A percentile compares a stretch with the other conserved stretches of the same genome.
These are phyloP conservation scores for Morone chrysops DNA, from an alignment of 2,113 vertebrate genomes.

Conservation along the genomic window DNA sequence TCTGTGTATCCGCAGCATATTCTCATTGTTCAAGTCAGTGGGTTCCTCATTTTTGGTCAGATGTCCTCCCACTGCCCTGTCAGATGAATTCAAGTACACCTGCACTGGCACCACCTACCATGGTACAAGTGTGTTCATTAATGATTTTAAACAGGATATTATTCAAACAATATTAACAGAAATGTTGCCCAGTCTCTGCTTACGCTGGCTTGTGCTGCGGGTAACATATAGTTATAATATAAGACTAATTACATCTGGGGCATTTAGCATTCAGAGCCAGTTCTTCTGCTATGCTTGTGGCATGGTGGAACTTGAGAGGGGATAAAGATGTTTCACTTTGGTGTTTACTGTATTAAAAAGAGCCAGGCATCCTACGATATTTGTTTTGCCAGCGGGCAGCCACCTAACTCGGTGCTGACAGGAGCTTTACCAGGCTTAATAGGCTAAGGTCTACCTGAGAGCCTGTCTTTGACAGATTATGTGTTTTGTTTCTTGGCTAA, in stretches of 20 bases:
- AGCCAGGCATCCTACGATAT: neutral
- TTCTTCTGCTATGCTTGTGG: conserved; percentile 30
- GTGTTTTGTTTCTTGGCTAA: conserved; percentile 39
- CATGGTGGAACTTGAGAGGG: neutral
- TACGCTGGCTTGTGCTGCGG: neutral
- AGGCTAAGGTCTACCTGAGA: conserved; percentile 35
- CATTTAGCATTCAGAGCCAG: neutral
- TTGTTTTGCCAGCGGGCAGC: conserved; percentile 35
- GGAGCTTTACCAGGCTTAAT: conserved; percentile 34
- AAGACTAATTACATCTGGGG: neutral
- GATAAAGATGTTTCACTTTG: conserved; percentile 14
- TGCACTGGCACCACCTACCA: too few relatives aligned
- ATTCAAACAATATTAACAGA: neutral
- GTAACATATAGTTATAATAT: too few relatives aligned
- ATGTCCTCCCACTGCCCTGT: neutral
- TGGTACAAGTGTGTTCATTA: too few relatives aligned
- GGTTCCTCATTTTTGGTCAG: neutral
- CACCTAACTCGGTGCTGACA: conserved; percentile 9
- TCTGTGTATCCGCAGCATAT: neutral
- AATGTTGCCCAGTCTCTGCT: neutral
- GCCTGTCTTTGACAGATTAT: conserved; percentile 48
- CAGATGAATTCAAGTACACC: neutral
- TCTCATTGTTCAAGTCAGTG: neutral
- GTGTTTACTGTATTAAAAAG: conserved; percentile 20
- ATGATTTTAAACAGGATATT: too few relatives aligned